A percentile compares a stretch with the other conserved stretches of the same genome.
These are phyloP conservation scores for Caenorhabditis afra DNA, from an alignment of 2,888 invertebrate species.

Conservation along the genomic window DNA sequence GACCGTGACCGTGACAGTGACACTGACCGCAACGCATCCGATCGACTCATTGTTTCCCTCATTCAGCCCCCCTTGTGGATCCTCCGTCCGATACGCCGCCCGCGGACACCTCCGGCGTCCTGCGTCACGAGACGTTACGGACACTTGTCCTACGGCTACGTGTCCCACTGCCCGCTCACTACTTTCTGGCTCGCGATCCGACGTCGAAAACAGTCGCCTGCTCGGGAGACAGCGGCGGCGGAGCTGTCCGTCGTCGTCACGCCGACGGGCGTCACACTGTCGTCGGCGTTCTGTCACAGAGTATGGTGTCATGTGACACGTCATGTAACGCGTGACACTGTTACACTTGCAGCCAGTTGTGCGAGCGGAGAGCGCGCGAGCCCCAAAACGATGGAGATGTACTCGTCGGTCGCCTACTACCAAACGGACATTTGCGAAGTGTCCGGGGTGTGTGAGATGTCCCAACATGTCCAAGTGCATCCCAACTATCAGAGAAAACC, in stretches of 20 bases:
- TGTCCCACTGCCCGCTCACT: background rate
- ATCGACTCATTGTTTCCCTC: no score
- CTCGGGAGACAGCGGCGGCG: slow-evolving; percentile 29
- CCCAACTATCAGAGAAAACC: no score
- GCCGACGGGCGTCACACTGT: slow-evolving; percentile 2
- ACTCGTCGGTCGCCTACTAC: slow-evolving; percentile 5
- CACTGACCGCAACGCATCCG: no score
- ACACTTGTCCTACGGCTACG: background rate
- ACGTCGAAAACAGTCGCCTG: background rate
- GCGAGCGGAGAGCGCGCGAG: background rate
- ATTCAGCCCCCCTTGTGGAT: no score
- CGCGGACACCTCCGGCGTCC: background rate
- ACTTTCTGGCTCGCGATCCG: background rate
- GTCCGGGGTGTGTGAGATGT: background rate
- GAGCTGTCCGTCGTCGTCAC: background rate
- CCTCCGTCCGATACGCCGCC: background rate
- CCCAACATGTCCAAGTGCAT: no score
- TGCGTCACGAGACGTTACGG: background rate
- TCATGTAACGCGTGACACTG: no score
- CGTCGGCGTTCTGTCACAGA: slow-evolving; percentile 14
- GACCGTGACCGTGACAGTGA: background rate
- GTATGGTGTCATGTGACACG: no score
- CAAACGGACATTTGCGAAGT: background rate
- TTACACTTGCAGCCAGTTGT: background rate
- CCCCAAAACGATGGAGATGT: background rate